phyloP scores from a whole-genome alignment of 2,888 invertebrate genomes.

The Leptopterna dolabrata region DNA sequence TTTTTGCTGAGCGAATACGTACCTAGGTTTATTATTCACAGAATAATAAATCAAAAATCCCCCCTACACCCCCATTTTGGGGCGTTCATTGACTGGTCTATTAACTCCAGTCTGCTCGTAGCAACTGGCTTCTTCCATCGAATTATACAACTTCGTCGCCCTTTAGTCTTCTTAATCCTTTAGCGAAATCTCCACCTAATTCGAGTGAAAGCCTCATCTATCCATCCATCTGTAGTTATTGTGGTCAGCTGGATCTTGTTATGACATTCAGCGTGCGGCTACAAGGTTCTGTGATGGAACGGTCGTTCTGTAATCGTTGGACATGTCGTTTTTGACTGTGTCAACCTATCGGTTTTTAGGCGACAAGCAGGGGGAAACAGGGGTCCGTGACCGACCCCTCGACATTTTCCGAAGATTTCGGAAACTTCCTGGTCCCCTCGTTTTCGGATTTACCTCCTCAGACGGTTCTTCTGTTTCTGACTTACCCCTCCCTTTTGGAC shows the following conservation, averaged over 20 bases:
- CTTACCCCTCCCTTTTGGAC: constrained; percentile 4
- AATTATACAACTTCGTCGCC: no score
- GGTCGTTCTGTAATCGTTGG: not conserved
- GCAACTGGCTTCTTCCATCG: no score
- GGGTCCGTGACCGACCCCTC: not conserved
- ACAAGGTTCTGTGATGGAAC: not conserved
- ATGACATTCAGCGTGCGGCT: not conserved
- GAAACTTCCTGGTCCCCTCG: constrained; percentile 8
- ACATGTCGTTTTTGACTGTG: not conserved
- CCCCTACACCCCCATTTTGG: no score
- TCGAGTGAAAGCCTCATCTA: no score
- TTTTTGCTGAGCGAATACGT: no score
- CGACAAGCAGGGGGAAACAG: not conserved
- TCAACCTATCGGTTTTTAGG: not conserved
- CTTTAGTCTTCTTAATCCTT: no score
- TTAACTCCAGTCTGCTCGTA: no score
- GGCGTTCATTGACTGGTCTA: no score
- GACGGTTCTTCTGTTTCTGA: constrained; percentile 24
- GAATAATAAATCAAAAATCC: no score
- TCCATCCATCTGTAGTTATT: no score
- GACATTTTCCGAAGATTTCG: constrained; percentile 19
- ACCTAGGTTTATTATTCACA: no score
- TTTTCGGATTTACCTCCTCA: not conserved
- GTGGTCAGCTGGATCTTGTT: not conserved
- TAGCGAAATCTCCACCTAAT: no score